A percentile compares a stretch with the other conserved stretches of the same genome.
These are phyloP conservation scores for Tetragnatha versicolor DNA, from an alignment of 1,140 invertebrate species.

Conservation along the genomic window DNA sequence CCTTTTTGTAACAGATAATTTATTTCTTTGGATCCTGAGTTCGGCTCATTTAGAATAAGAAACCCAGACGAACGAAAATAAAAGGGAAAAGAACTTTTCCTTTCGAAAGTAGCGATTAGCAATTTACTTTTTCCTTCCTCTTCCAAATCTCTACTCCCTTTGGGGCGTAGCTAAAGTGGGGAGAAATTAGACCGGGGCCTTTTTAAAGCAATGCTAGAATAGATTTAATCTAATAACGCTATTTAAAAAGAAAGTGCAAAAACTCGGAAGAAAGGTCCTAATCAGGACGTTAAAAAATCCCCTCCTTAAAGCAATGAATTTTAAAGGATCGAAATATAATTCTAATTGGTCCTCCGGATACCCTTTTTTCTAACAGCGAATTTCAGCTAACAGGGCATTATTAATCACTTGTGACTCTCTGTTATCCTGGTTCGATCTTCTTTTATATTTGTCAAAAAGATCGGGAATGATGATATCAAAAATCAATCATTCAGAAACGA, in stretches of 20 bases:
- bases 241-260: background rate
- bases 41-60: background rate
- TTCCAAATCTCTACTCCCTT: conserved; percentile 3
- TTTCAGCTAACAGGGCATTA: no score
- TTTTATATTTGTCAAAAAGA: no score
- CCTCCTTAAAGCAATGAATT: conserved; percentile 1
- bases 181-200: background rate
- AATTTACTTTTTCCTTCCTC: conserved; percentile 7
- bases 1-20: background rate
- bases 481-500: no score
- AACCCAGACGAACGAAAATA: background rate
- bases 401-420: no score
- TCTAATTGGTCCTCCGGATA: conserved; percentile 7
- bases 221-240: conserved; percentile 31
- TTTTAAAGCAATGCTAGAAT: background rate
- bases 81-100: background rate
- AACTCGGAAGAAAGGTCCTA: background rate
- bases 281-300: background rate
- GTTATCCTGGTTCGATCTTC: no score
- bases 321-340: conserved; percentile 36
- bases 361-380: background rate
- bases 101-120: conserved; percentile 6
- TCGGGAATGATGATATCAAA: no score
- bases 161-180: conserved; percentile 6
- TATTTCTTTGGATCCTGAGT: background rate